Base-by-base conservation (phyloP, 1,140 invertebrate species). In the Heterodera carotae region DNA sequence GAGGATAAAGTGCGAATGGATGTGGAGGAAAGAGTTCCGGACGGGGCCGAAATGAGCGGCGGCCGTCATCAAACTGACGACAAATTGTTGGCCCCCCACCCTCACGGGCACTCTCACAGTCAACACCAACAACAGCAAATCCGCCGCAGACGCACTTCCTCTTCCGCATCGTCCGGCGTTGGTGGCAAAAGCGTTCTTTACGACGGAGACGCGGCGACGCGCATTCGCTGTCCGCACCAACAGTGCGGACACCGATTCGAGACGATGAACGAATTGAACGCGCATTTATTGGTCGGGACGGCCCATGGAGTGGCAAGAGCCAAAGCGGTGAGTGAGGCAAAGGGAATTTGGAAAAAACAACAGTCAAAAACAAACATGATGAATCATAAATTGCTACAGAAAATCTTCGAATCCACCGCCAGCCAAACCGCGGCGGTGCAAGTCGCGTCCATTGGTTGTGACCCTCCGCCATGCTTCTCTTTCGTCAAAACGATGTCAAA, bases 211-310 rank as follows among this genome's bases (percentile, higher is more conserved):
- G 66, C 69, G 29, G 56, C 29, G 77, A 15, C 43, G n/a, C 56
- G 27, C 4, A 76, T 39, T 3, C 68, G 79, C 60, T 81, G 80
- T 69, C 80, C 80, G 8, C 80, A 81, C 64, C 36, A 60, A 68
- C 81, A 83, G 59, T 81, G 80, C 73, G 80, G 80, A 15, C 60
- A 80, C 48, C 22, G 81, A 10, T 81, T 81, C 67, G 67, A 79
- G 29, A n/a, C 62, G n/a, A 59, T 71, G 7, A 12, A 27, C 1
- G 71, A 76, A 27, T 66, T 82, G 76, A 81, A 81, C 34, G 62
- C 79, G 39, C 80, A 81, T 59, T 60, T 81, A 18, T 18, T 82
- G 4, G 68, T 82, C 36, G 39, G 53, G 8, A 78, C 80, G 67
- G n/a, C n/a, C n/a, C 48, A 59, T 10, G 27, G 56, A 29, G 33